A percentile compares a stretch with the other conserved stretches of the same genome.
Conservation (phyloP, 2,113 vertebrate genomes). For the Tauraco erythrolophus region DNA sequence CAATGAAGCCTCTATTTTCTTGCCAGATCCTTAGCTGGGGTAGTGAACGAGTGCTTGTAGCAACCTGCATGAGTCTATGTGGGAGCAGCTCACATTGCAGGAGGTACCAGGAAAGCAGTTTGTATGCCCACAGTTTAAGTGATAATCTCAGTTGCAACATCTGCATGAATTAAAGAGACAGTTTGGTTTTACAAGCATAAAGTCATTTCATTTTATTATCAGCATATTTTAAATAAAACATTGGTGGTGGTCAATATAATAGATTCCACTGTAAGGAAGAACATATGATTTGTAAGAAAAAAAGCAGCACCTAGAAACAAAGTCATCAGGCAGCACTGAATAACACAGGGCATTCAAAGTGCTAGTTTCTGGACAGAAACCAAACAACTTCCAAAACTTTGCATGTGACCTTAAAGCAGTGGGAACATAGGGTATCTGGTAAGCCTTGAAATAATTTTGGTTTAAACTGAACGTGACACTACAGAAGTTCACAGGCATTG, state of each 20-base stretch:
- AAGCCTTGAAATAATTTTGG: background rate
- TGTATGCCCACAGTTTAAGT: background rate
- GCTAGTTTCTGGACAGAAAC: background rate
- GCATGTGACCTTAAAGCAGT: background rate
- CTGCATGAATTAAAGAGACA: background rate
- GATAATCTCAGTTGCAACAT: background rate
- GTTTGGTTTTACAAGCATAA: background rate
- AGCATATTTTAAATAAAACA: background rate
- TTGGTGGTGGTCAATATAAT: background rate
- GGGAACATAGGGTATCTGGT: background rate
- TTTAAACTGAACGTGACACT: background rate
- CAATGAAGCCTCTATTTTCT: background rate
- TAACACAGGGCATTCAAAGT: background rate
- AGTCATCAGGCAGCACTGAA: background rate
- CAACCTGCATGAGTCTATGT: background rate
- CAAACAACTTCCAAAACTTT: background rate
- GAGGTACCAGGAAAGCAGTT: background rate
- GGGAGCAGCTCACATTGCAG: background rate
- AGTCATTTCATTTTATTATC: background rate
- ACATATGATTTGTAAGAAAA: background rate
- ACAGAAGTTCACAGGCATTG: background rate
- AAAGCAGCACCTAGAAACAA: background rate
- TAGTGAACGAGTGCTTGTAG: slow-evolving; percentile 9
- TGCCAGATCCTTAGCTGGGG: background rate
- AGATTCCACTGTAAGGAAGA: background rate